Evolutionary conservation across 2,888 invertebrate genomes (phyloP).

Genomic region (Leptogaster cylindrica): DNA sequence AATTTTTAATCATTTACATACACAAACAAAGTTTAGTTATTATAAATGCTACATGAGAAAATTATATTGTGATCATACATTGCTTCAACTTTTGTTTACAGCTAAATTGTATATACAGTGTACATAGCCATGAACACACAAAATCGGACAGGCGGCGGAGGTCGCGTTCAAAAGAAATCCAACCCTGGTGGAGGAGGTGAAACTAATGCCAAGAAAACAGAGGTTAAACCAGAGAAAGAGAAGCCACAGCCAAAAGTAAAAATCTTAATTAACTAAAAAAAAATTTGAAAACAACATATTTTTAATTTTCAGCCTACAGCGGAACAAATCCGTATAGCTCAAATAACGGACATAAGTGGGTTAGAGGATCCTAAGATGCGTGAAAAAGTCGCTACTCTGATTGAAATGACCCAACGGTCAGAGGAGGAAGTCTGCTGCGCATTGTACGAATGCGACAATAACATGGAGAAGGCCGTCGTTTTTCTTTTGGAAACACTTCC

Average conservation of each 20-base stretch:
- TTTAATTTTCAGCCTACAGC: constrained; percentile 70
- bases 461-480: constrained; percentile 73
- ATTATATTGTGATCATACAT: too few relatives aligned
- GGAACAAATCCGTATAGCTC: constrained; percentile 84
- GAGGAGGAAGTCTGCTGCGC: constrained; percentile 93
- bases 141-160: constrained; percentile 60
- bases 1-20: too few relatives aligned
- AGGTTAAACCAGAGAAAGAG: constrained; percentile 67
- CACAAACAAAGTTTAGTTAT: too few relatives aligned
- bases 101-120: constrained; percentile 48
- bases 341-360: constrained; percentile 76
- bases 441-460: constrained; percentile 90
- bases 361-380: constrained; percentile 69
- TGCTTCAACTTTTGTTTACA: too few relatives aligned
- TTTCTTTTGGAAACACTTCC: constrained; percentile 61
- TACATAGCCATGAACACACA: constrained; percentile 61
- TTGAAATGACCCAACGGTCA: constrained; percentile 88
- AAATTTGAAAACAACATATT: constrained; percentile 21
- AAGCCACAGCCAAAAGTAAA: constrained; percentile 65
- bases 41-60: too few relatives aligned
- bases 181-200: constrained; percentile 60
- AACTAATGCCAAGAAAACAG: constrained; percentile 64
- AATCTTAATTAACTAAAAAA: background rate
- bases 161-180: constrained; percentile 61
- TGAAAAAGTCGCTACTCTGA: constrained; percentile 78